Base-by-base conservation (phyloP, 2,888 invertebrate species). In the Diadromus collaris region DNA sequence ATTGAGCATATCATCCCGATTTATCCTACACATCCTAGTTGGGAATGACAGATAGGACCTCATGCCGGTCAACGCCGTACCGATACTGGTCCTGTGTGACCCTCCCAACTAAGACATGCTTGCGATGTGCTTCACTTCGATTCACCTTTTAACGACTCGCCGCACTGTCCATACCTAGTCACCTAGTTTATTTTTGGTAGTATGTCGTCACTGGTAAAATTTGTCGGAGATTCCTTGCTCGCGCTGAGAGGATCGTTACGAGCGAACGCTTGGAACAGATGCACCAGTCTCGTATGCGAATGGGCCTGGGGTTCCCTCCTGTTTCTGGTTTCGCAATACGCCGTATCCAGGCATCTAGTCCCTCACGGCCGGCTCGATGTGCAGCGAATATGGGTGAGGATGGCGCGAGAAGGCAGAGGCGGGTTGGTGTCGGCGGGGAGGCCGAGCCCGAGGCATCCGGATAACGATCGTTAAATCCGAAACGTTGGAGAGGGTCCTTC, bases 381-480 rank as follows among this genome's bases (percentile, higher is more conserved):
- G 16, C 44, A 48, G 29, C 9, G 24, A 46, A 65, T 48, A 32
- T 54, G 44, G 64, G 29, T 34, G 21, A 38, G 63, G 19, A 21
- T 16, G 41, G 46, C 16, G 58, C 13, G 56, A 58, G 32, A 73
- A 24, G 51, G 24, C 21, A 51, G 6, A 32, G 44, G 63, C 61
- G 54, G n/a, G 68, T 16, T 38, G 67, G 41, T 38, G 68, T 34
- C 71, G 76, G 67, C 21, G 60, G 63, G 75, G 46, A 27, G 48
- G 61, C 58, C 27, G 44, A 74, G 60, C 71, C 38, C 19, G 65
- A 67, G 74, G 67, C 64, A 70, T 56, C 56, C 48, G 73, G 78
- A 81, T 80, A 81, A 81, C 81, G 81, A 79, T 82, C 79, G 79
- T 81, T 79, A 80, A 83, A 79, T 68, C 79, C 72, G 68, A 64